Base-by-base conservation (phyloP, 2,888 invertebrate genomes). In the Baronia brevicornis region DNA sequence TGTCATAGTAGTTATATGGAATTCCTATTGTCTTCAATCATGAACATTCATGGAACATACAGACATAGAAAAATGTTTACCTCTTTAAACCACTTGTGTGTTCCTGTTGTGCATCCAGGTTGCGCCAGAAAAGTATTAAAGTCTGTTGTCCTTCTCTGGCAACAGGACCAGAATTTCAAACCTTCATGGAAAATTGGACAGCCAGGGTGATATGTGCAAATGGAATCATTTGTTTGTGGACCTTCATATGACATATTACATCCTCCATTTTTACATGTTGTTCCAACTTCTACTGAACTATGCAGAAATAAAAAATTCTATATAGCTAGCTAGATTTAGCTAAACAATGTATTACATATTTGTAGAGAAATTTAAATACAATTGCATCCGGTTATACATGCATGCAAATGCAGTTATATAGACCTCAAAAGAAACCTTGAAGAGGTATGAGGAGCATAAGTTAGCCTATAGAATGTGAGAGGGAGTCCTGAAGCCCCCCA, bases 151-250 rank as follows among this genome's bases (percentile, higher is more conserved):
- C 91, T 90, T 56, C 91, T 92, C 51, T 93, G 90, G 61, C 99
- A 99, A 63, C 99, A 99, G 0, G 96, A 93, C 98, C 98, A 98
- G 71, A 90, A 98, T 67, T 98, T 98, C 64, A 97, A 82, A 0
- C 97, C 98, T 82, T 98, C 98, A 54, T 98, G 98, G 68, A 98
- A 98, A 28, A 98, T 88, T 0, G 98, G 96, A 19, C 86, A 87
- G 1, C 98, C 98, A 0, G 95, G 91, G 78, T 98, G 98, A 72
- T 93, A 85, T 25, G 85, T 80, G 62, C 98, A 98, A 28, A 84
- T 65, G 8, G 84, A 80, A 2, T 80, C 60, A 50, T 92, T 87
- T 6, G 88, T 86, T 27, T 88, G 67, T 1, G 88, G 85, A 3
- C 91, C 91, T 46, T 88, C 86, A 59, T 92, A 97, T 0, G 87